phyloP scores from a whole-genome alignment of 53 echinoderm and acorn worm species.

The Paracentrotus lividus region DNA sequence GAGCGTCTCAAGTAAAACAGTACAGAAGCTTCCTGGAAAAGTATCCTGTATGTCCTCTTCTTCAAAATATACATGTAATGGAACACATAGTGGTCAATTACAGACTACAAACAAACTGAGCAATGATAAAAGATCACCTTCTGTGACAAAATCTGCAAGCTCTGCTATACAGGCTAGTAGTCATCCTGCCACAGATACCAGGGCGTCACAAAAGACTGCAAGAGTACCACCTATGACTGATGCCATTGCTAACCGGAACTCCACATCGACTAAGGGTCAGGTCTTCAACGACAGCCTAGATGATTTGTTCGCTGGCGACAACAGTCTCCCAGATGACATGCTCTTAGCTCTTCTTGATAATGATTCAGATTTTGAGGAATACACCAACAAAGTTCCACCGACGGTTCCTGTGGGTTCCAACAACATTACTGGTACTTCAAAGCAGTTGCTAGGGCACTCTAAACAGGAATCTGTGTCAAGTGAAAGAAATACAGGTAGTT shows the following conservation, averaged over 20 bases:
- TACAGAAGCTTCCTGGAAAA: conserved; percentile 4
- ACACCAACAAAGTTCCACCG: background rate
- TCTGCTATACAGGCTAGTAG: background rate
- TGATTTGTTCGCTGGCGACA: conserved; percentile 64
- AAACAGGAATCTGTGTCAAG: background rate
- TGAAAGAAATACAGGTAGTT: background rate
- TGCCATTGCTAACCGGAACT: background rate
- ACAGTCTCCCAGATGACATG: conserved; percentile 69
- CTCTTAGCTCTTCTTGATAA: conserved; percentile 69
- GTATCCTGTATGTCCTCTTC: background rate
- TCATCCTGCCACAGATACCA: background rate
- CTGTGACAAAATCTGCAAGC: background rate
- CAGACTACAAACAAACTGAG: no score
- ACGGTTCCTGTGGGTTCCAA: conserved; percentile 20
- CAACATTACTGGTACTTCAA: conserved; percentile 2
- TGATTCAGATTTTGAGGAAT: conserved; percentile 67
- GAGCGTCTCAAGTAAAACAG: background rate
- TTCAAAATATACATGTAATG: background rate
- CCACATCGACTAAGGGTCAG: background rate
- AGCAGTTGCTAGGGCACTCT: background rate
- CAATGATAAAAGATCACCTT: no score
- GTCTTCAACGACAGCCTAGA: conserved; percentile 53
- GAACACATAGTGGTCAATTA: no score
- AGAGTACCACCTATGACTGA: conserved; percentile 43
- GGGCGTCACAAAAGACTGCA: background rate